Evolutionary conservation across 2,888 invertebrate genomes (phyloP), one percentile per base, ranked within the genome.

Genomic region (Fabriciana adippe): DNA sequence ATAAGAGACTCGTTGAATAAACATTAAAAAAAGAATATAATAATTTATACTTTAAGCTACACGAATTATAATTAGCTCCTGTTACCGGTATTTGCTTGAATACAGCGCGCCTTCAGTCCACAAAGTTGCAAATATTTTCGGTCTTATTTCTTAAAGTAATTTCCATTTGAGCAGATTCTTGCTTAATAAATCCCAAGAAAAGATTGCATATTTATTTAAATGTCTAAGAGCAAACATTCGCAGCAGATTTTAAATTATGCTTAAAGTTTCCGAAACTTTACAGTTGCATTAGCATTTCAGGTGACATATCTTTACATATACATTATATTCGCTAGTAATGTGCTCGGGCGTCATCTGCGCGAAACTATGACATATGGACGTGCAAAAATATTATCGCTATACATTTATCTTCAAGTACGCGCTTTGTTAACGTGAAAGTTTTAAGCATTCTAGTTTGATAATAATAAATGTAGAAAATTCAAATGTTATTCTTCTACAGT

Each of bases 161-260:
- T 66, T 66, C 31, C 47, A 57, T 64, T 64, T 50, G 21, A 51
- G 45, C 53, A 55, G 53, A 63, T 45, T 68, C 63, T 57, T 61
- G 41, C 26, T 61, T 67, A 57, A 55, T 64, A 64, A 61, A 67
- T 63, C 53, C 57, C 55, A 67, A 59, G 70, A 69, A 73, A 76
- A 72, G 65, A 73, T 73, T 69, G 73, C 69, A 73, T 74, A 74
- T 74, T 76, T 74, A 74, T 74, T 76, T 72, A 73, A 75, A 76
- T 74, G 71, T 69, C 69, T 69, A 71, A 72, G 72, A 72, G 74
- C 72, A 73, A 73, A 74, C 72, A 73, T 75, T 76, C 64, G 72
- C 73, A 73, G 67, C 67, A 73, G 72, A 73, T 74, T 68, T 69
- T 67, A 62, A 72, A 72, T 75, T 75, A 70, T 67, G 69, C 71